Evolutionary conservation across 2,888 invertebrate genomes (phyloP), one percentile per base, ranked within the genome.

Genomic region (Sphecodes monilicornis): DNA sequence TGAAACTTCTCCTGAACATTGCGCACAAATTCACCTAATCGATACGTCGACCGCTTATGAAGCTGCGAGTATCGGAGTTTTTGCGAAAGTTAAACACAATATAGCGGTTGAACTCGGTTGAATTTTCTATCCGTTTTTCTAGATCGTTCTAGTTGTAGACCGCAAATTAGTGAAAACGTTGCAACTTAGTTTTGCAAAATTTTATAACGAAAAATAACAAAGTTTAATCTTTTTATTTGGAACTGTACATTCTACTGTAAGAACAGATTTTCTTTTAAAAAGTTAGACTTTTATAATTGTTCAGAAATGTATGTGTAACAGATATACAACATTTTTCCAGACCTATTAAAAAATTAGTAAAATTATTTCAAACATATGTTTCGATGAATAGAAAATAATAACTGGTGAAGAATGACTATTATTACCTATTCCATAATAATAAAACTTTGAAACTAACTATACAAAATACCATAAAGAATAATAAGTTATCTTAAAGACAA

Each of bases 21-120:
- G 82, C 82, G 82, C 82, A 82, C 79, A 82, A 82, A 82, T 82
- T 80, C 70, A 82, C 82, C 82, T 82, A 82, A 82, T 82, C 82
- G 82, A 82, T 82, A 82, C 64, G 70, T 80, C 80, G 70, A 64
- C 46, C 78, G 57, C 69, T 60, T 36, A 74, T 41, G 43, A 29
- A 70, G 43, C 43, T 43, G 29, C 29, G 26, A 26, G 43, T 18
- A 29, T 26, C 43, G 43, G 41, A 6, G 41, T 10, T 70, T 70
- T 43, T 26, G 26, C 57, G 57, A 57, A 57, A 57, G 57, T 57
- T 26, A 26, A 57, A 57, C 57, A 26, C 4, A 57, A 57, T 26
- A 57, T 57, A 26, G 57, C 57, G 26, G n/a, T n/a, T n/a, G n/a
- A n/a, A n/a, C n/a, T n/a, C n/a, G n/a, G n/a, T n/a, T n/a, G n/a